Evolutionary conservation across 2,888 invertebrate species (phyloP), one percentile per base, ranked within the genome.

Genomic region (Brenthis hecate): DNA sequence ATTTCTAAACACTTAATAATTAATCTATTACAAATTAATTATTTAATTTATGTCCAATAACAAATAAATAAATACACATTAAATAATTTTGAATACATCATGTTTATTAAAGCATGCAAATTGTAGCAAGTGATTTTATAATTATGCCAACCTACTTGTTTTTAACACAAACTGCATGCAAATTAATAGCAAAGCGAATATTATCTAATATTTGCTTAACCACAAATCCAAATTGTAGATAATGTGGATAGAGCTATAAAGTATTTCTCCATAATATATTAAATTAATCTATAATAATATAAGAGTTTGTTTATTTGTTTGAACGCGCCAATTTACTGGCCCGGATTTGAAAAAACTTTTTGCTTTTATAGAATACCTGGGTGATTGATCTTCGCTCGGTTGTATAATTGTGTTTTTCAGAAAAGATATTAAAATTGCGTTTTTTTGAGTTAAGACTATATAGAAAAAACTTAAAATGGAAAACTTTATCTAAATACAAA

Each of bases 91-190:
- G n/a, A 51, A 58, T 62, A 63, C 65, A 53, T 32, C 32, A 36
- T 72, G 63, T 66, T 63, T 65, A 66, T 68, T 68, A 65, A 55
- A 19, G 67, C 62, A 43, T 66, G 28, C 43, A 66, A 66, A 72
- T 70, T 67, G 67, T 58, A 68, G 65, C 70, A 70, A 70, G 72
- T 72, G 70, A 70, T 72, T 72, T 63, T 68, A 70, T 67, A 70
- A 72, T 72, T 65, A 70, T 65, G 32, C 51, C 51, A 61, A 64
- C 55, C 58, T 54, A 66, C 63, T 64, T 65, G 70, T 70, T 70
- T 70, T 72, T 68, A 72, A 65, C 60, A 56, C 56, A 72, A 75
- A 75, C 69, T 71, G 69, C 70, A 76, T 76, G 73, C 67, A 72
- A 72, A 75, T 74, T 72, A 69, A 69, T 69, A 57, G 67, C 57